phyloP scores from a whole-genome alignment of 2,888 invertebrate species.

The Eupithecia abbreviata region DNA sequence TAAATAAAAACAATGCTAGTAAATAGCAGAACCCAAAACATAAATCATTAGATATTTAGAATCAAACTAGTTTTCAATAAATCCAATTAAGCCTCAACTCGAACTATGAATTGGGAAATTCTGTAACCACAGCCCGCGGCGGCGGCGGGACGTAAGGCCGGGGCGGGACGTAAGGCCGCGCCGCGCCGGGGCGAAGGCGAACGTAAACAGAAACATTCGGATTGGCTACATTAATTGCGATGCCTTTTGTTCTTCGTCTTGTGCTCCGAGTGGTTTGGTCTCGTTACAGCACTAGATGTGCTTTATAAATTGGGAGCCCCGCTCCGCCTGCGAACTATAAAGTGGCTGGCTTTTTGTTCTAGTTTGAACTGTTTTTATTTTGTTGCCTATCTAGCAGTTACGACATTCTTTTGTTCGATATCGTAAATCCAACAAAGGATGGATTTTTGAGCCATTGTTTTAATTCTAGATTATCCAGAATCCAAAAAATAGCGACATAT shows the following conservation, averaged over 20 bases:
- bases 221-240: conserved; percentile 22
- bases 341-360: neutral
- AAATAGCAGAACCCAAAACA: neutral
- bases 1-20: neutral
- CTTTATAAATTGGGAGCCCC: conserved; percentile 1
- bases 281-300: neutral
- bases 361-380: neutral
- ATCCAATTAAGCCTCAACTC: neutral
- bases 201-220: conserved; percentile 19
- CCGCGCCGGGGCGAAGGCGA: neutral
- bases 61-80: conserved; percentile 5
- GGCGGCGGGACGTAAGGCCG: too few relatives aligned
- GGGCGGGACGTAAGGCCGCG: neutral
- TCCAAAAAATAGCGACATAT: neutral
- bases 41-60: neutral
- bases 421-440: neutral
- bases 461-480: too few relatives aligned
- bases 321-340: neutral
- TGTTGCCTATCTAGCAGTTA: neutral
- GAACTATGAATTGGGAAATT: neutral
- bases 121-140: neutral
- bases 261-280: neutral
- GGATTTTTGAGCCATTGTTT: too few relatives aligned
- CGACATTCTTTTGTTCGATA: neutral
- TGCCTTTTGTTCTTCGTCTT: conserved; percentile 17